Evolutionary conservation across 35 echinoderm and acorn worm species (phyloP).

Genomic region (Acanthaster planci): DNA sequence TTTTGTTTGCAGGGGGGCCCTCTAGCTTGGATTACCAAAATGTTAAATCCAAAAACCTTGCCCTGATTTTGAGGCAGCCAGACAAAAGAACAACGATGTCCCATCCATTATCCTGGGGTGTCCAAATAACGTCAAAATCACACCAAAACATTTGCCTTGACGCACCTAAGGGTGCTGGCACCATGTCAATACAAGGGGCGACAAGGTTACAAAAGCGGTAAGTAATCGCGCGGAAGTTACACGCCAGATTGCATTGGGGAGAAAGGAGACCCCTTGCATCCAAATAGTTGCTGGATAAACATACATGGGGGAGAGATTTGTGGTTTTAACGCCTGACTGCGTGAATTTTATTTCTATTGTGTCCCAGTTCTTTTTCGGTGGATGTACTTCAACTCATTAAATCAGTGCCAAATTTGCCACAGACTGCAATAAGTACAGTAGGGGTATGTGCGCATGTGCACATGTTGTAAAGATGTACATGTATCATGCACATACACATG

Average conservation of each 20-base stretch:
- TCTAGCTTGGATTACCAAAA: background rate
- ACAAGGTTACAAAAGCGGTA: background rate
- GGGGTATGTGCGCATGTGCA: too few species aligned
- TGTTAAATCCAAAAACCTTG: background rate
- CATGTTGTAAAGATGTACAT: too few species aligned
- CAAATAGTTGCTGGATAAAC: conserved; percentile 19
- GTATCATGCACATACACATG: too few species aligned
- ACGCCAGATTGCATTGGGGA: background rate
- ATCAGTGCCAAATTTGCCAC: too few species aligned
- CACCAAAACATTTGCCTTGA: conserved; percentile 21
- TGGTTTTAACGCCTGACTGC: background rate
- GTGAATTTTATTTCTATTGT: background rate
- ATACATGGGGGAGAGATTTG: background rate
- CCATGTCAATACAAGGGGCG: background rate
- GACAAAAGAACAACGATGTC: background rate
- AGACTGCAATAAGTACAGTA: too few species aligned
- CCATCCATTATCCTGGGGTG: background rate
- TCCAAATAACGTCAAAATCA: background rate
- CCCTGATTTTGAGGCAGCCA: background rate
- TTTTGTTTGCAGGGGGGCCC: background rate
- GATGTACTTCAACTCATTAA: too few species aligned
- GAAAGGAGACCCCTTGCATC: background rate
- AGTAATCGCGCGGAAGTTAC: conserved; percentile 19
- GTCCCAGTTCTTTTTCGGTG: too few species aligned
- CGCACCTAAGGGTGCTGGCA: background rate